A percentile compares a stretch with the other conserved stretches of the same genome.
These are phyloP conservation scores for Ectropis crepuscularia DNA, from an alignment of 2,888 invertebrate genomes.

Conservation along the genomic window DNA sequence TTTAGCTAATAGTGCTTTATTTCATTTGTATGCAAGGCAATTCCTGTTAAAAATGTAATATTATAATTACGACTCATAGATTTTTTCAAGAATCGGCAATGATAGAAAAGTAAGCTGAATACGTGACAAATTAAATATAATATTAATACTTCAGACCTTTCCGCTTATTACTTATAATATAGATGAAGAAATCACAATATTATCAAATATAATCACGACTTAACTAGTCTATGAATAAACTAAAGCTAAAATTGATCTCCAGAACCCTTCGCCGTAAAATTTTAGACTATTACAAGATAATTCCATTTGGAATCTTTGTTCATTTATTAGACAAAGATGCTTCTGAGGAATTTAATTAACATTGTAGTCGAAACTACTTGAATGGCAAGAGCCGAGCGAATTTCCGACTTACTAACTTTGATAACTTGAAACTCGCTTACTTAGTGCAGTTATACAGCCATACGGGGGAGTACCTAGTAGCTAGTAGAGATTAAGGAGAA, in stretches of 20 bases:
- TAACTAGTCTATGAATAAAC: too few relatives aligned
- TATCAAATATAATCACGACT: too few relatives aligned
- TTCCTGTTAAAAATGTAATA: too few relatives aligned
- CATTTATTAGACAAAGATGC: conserved; percentile 18
- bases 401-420: conserved; percentile 24
- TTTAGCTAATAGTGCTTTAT: too few relatives aligned
- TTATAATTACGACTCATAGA: too few relatives aligned
- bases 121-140: too few relatives aligned
- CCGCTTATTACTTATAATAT: too few relatives aligned
- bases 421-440: conserved; percentile 22
- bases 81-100: too few relatives aligned
- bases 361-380: conserved; percentile 20
- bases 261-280: not conserved
- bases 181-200: too few relatives aligned
- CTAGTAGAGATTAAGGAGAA: not conserved
- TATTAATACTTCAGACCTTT: too few relatives aligned
- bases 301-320: conserved; percentile 14
- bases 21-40: too few relatives aligned
- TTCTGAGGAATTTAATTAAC: conserved; percentile 25
- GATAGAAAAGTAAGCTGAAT: too few relatives aligned
- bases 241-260: not conserved
- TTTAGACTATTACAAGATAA: conserved; percentile 5
- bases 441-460: conserved; percentile 7
- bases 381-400: conserved; percentile 21
- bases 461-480: conserved; percentile 1